phyloP scores from a whole-genome alignment of 2,888 invertebrate species.

The Andricus quercusramuli region DNA sequence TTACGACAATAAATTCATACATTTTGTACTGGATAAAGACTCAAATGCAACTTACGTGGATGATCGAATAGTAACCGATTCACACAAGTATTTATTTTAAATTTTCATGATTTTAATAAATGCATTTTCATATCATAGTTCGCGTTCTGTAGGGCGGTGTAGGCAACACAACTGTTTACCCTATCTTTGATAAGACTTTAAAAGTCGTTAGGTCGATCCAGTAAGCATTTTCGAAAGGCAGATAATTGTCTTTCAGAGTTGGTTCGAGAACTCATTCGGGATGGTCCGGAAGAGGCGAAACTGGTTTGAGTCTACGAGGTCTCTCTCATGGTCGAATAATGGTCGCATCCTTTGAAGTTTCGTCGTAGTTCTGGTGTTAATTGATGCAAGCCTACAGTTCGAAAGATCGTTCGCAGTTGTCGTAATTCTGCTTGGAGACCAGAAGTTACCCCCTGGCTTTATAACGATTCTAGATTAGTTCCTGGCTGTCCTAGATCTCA shows the following conservation, averaged over 20 bases:
- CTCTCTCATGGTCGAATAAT: conserved; percentile 66
- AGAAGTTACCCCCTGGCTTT: conserved; percentile 39
- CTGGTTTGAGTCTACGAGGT: conserved; percentile 47
- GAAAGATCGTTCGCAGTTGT: conserved; percentile 55
- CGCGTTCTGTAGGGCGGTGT: too few species aligned
- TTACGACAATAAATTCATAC: too few species aligned
- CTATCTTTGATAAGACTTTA: not conserved
- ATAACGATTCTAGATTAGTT: conserved; percentile 53
- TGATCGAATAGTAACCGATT: too few species aligned
- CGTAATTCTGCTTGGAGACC: conserved; percentile 46
- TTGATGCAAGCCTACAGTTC: conserved; percentile 69
- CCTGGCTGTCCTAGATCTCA: conserved; percentile 41
- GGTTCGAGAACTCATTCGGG: conserved; percentile 52
- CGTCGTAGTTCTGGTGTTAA: conserved; percentile 71
- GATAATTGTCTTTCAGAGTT: conserved; percentile 55
- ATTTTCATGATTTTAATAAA: too few species aligned
- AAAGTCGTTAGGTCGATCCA: not conserved
- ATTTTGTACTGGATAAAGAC: too few species aligned
- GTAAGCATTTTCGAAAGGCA: not conserved
- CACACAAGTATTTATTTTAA: too few species aligned
- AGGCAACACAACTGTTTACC: too few species aligned
- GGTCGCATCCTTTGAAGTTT: conserved; percentile 69
- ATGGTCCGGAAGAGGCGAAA: conserved; percentile 53
- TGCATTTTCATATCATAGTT: too few species aligned
- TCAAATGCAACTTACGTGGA: too few species aligned